Evolutionary conservation across 2,888 invertebrate genomes (phyloP), one percentile per base, ranked within the genome.

Genomic region (Cylloceria caligata): DNA sequence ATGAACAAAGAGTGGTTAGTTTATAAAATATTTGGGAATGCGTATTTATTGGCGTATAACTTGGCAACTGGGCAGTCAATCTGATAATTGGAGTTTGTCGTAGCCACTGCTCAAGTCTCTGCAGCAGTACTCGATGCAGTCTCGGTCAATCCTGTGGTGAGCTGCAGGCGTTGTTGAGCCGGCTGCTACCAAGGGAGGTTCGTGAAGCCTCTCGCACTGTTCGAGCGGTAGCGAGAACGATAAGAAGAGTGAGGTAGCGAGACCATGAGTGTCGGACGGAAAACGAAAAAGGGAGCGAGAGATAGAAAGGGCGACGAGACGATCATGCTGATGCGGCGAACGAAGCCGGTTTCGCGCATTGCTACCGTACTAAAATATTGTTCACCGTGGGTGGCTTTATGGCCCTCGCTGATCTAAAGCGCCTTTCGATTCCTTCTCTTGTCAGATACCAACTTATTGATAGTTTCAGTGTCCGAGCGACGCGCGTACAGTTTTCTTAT

Each of bases 281-380:
- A 34, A 60, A 72, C 73, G 75, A n/a, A 71, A 47, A 71, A 9
- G 45, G 27, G 45, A 47, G 45, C 16, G n/a, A 24, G 42, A 55
- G 27, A 62, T 13, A 39, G 27, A 45, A 52, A 73, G 34, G 39
- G 52, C 64, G 55, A 71, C 13, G 72, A 71, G 60, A 74, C 24
- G n/a, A 71, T 16, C 57, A 19, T 39, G 71, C 27, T 71, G 42
- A 45, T 16, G 57, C 27, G 57, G 42, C 45, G 57, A 71, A 39
- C 55, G 21, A 75, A 86, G 86, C 90, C 88, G 90, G 89, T 89
- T 91, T 89, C 86, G 87, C 86, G 88, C 88, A 87, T 89, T 88
- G 91, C 91, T 91, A 91, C 91, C 88, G 91, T 88, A 88, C 89
- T 90, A 90, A 91, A 91, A 90, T 91, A 91, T 90, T 89, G 88